phyloP scores from a whole-genome alignment of 2,888 invertebrate species.

The Tiliacea citrago region DNA sequence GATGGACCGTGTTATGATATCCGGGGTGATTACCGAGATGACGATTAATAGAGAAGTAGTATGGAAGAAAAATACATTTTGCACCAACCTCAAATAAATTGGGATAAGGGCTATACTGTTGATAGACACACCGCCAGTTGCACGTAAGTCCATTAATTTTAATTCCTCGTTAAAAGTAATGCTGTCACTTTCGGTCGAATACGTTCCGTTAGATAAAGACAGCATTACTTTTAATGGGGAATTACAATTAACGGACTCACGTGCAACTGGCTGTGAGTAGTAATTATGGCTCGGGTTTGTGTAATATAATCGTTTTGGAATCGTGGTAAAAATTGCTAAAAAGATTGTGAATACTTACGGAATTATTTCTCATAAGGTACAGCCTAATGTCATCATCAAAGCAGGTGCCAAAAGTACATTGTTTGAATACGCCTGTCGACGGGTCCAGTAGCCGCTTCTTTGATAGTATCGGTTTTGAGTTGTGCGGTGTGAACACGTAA shows the following conservation, averaged over 20 bases:
- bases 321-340: too few relatives aligned
- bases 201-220: too few relatives aligned
- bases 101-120: neutral
- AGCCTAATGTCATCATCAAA: constrained; percentile 76
- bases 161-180: too few relatives aligned
- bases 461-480: constrained; percentile 78
- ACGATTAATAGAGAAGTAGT: neutral
- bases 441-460: constrained; percentile 79
- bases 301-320: neutral
- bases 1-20: neutral
- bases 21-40: neutral
- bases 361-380: constrained; percentile 86
- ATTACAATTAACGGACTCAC: too few relatives aligned
- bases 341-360: constrained; percentile 74
- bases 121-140: too few relatives aligned
- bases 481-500: constrained; percentile 85
- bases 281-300: neutral
- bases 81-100: neutral
- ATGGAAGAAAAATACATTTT: neutral
- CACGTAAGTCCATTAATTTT: too few relatives aligned
- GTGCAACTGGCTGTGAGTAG: too few relatives aligned
- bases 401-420: constrained; percentile 81
- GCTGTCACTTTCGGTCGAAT: too few relatives aligned
- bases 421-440: constrained; percentile 80
- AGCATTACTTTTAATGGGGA: too few relatives aligned